Percentiles rank a stretch among this genome's conserved stretches.
Evolutionary conservation across 2,113 vertebrate species (phyloP).

Genomic region (Phalacrocorax aristotelis): DNA sequence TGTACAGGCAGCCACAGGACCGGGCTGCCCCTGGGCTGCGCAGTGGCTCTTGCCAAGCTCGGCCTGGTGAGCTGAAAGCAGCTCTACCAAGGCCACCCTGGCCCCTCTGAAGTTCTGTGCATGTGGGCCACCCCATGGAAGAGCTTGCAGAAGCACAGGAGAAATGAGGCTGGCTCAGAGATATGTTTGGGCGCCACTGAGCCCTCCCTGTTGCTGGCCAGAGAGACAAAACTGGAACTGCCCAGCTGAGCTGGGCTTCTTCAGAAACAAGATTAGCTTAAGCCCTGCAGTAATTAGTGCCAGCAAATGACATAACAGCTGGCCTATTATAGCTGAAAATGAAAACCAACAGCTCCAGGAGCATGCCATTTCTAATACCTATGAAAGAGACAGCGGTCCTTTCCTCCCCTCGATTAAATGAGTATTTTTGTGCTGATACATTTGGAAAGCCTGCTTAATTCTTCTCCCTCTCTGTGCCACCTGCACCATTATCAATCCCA

Average conservation of each 20-base stretch:
- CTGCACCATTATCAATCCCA: neutral
- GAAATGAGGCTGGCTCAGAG: neutral
- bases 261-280: neutral
- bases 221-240: neutral
- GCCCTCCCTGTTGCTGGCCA: accelerated
- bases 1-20: neutral
- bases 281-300: neutral
- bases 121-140: neutral
- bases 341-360: neutral
- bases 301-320: neutral
- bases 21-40: neutral
- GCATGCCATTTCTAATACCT: neutral
- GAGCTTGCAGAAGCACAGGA: neutral
- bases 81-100: neutral
- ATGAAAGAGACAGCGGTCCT: accelerated
- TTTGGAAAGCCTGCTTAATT: neutral
- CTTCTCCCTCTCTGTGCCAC: neutral
- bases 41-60: neutral
- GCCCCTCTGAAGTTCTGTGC: neutral
- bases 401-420: neutral
- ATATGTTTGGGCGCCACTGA: accelerated
- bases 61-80: neutral
- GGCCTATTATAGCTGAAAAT: neutral
- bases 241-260: neutral
- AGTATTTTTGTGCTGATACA: neutral